phyloP scores from a whole-genome alignment of 2,113 vertebrate species.

The Pica pica region DNA sequence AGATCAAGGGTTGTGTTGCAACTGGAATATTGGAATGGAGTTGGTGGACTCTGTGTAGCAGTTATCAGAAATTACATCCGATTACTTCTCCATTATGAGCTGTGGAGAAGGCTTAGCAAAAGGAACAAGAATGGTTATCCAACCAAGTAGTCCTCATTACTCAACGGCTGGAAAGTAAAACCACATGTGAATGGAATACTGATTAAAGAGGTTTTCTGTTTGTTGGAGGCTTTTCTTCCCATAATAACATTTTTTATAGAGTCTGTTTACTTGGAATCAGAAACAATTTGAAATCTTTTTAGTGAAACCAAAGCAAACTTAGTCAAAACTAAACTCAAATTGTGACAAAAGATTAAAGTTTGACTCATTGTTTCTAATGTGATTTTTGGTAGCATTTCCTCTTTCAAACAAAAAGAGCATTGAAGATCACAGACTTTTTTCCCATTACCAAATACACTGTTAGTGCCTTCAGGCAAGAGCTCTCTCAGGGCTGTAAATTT shows the following conservation, averaged over 20 bases:
- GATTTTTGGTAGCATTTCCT: neutral
- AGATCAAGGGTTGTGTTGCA: neutral
- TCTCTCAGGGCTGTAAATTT: neutral
- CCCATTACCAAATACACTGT: neutral
- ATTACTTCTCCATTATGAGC: neutral
- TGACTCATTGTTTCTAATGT: neutral
- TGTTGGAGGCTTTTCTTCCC: neutral
- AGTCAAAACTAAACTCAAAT: neutral
- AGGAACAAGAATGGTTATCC: neutral
- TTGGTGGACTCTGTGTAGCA: neutral
- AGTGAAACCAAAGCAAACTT: neutral
- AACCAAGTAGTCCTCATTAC: neutral
- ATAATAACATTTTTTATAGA: neutral
- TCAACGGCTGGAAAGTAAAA: neutral
- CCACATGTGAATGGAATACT: neutral
- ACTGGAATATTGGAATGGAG: neutral
- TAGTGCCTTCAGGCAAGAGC: neutral
- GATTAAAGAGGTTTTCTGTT: neutral
- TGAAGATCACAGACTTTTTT: neutral
- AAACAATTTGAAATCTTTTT: neutral
- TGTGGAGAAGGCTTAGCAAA: neutral
- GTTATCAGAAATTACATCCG: neutral
- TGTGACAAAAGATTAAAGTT: neutral
- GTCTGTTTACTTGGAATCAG: neutral
- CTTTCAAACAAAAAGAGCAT: neutral